Conservation (phyloP, 2,797 vertebrate species). For the Triplophysa yarkandensis region DNA sequence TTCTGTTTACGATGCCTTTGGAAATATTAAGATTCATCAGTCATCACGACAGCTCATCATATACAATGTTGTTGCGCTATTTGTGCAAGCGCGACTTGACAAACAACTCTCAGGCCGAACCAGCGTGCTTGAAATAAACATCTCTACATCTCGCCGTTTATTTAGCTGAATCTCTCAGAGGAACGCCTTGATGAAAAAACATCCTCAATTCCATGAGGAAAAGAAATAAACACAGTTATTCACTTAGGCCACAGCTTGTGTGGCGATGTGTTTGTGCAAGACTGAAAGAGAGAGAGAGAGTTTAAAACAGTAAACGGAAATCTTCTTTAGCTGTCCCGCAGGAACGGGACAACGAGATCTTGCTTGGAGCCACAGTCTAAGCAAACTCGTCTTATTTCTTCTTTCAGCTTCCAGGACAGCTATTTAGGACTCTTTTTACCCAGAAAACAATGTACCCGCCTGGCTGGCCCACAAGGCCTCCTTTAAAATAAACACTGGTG, state of each 20-base stretch:
- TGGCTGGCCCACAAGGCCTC: constrained; percentile 12
- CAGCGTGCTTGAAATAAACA: constrained; percentile 33
- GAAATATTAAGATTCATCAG: constrained; percentile 43
- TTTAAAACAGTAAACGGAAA: constrained; percentile 42
- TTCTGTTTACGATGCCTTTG: constrained; percentile 44
- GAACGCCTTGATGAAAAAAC: constrained; percentile 21
- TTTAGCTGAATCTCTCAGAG: constrained; percentile 37
- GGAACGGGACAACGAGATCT: constrained; percentile 56
- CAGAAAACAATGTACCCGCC: constrained; percentile 34
- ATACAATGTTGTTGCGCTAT: constrained; percentile 7
- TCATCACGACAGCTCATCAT: constrained; percentile 17
- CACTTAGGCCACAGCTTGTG: constrained; percentile 24
- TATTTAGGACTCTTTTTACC: constrained; percentile 47
- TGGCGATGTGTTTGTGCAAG: constrained; percentile 21
- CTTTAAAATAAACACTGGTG: constrained; percentile 41
- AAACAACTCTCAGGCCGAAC: constrained; percentile 30
- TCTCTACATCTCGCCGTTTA: constrained; percentile 30
- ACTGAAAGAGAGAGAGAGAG: constrained; percentile 56
- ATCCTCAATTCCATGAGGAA: constrained; percentile 36
- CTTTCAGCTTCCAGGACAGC: constrained; percentile 44
- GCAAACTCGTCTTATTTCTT: constrained; percentile 57
- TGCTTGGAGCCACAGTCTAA: constrained; percentile 66
- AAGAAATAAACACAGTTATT: constrained; percentile 11
- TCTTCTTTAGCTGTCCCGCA: constrained; percentile 26
- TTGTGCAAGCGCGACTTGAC: constrained; percentile 21